Conservation (phyloP, 2,888 invertebrate species). For the Drosophila planitibia region DNA sequence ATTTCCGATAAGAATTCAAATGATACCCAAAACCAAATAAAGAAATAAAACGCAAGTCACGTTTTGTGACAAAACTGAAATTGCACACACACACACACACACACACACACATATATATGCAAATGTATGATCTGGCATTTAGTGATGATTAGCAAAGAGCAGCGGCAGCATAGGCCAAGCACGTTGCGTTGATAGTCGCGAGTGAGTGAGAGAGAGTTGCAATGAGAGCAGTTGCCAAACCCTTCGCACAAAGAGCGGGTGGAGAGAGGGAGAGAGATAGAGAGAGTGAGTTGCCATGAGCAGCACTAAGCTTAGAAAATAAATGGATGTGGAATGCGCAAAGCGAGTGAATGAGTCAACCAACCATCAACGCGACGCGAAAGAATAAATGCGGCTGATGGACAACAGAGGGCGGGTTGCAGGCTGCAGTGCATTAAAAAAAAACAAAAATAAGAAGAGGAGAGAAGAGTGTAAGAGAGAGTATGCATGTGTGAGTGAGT, state of each 20-base stretch:
- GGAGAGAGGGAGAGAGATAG: constrained; percentile 1
- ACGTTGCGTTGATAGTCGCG: constrained; percentile 6
- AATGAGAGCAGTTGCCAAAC: constrained; percentile 9
- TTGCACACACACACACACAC: background rate
- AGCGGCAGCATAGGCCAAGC: background rate
- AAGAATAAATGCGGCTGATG: constrained; percentile 43
- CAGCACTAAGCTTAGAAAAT: constrained; percentile 4
- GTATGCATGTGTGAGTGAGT: background rate
- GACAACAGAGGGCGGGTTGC: constrained; percentile 18
- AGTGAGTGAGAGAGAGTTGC: constrained; percentile 10
- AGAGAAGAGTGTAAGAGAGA: constrained; percentile 22
- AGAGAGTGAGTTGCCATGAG: constrained; percentile 1
- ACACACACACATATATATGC: background rate
- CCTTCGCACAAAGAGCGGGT: constrained; percentile 3
- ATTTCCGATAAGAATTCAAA: background rate
- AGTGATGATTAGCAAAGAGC: constrained; percentile 16
- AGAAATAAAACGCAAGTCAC: constrained; percentile 15
- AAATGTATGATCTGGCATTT: constrained; percentile 12
- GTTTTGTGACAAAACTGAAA: constrained; percentile 8
- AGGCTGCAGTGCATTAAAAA: background rate
- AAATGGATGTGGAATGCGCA: constrained; percentile 33
- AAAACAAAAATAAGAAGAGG: constrained; percentile 4
- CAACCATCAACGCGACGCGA: constrained; percentile 16
- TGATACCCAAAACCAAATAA: background rate
- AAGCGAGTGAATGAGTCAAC: constrained; percentile 59